Percentiles rank a stretch among this genome's conserved stretches.
Evolutionary conservation across 2,797 vertebrate genomes (phyloP).

Genomic region (Enteromius mattozi): DNA sequence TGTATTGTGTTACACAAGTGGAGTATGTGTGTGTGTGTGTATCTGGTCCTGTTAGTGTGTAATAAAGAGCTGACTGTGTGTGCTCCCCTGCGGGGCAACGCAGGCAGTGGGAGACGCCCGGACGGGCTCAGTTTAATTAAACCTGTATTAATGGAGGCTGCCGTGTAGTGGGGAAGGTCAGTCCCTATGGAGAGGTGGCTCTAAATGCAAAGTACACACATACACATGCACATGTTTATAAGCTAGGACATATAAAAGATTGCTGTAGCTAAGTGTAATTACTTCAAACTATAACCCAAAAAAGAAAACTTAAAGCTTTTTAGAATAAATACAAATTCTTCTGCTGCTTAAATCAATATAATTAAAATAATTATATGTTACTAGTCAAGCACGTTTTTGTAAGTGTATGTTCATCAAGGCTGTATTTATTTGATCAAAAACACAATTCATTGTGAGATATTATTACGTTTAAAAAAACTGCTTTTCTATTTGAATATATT

Average conservation of each 20-base stretch:
- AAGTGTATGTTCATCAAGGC: neutral
- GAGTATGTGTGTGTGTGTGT: conserved; percentile 27
- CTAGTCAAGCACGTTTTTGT: neutral
- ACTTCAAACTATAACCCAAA: neutral
- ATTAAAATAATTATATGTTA: neutral
- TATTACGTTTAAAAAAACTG: neutral
- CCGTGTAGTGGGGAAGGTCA: conserved; percentile 67
- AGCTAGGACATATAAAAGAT: neutral
- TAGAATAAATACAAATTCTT: neutral
- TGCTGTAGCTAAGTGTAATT: neutral
- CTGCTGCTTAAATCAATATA: neutral
- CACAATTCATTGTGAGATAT: neutral
- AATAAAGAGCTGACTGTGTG: conserved; percentile 6
- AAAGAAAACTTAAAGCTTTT: neutral
- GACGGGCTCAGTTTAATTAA: conserved; percentile 73
- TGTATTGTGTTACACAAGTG: conserved; percentile 50
- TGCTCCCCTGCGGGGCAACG: conserved; percentile 49
- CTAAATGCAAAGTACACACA: conserved; percentile 29
- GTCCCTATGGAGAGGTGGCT: conserved; percentile 62
- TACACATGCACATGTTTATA: neutral
- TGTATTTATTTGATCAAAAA: neutral
- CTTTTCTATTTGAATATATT: neutral
- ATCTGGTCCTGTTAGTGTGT: conserved; percentile 6
- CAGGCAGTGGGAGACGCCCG: conserved; percentile 10
- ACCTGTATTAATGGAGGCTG: conserved; percentile 71